Percentiles rank a stretch among this genome's conserved stretches.
These are phyloP conservation scores for Coreoperca whiteheadi DNA, from an alignment of 2,113 vertebrate genomes.

Conservation along the genomic window DNA sequence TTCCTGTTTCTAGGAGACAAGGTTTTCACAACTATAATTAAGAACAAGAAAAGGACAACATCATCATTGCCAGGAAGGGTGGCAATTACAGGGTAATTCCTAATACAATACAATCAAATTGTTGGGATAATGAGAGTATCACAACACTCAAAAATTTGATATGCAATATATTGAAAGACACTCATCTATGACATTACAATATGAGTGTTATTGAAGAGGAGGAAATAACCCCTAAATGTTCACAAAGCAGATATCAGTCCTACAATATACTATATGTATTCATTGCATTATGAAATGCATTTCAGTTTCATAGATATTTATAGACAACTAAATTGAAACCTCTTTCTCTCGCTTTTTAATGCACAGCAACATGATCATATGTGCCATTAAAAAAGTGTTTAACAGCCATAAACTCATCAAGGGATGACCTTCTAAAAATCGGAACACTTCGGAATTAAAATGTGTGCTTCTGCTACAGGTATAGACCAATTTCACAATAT, in stretches of 20 bases:
- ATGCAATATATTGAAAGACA: conserved; percentile 45
- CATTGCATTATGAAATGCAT: neutral
- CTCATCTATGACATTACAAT: neutral
- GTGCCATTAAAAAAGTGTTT: neutral
- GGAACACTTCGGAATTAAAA: neutral
- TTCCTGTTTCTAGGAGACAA: conserved; percentile 85
- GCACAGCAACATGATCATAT: neutral
- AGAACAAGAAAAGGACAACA: conserved; percentile 13
- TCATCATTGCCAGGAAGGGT: conserved; percentile 1
- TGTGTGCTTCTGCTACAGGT: neutral
- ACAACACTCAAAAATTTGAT: neutral
- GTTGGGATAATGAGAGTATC: neutral
- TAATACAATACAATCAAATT: neutral
- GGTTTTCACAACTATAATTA: conserved; percentile 41
- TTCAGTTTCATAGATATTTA: neutral
- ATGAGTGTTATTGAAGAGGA: neutral
- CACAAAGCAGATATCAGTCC: neutral
- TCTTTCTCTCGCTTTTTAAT: neutral
- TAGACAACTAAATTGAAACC: neutral
- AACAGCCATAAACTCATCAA: neutral
- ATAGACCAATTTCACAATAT: neutral
- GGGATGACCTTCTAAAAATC: neutral
- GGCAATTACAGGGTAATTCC: neutral
- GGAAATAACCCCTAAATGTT: neutral
- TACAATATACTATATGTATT: neutral